Evolutionary conservation across 1,140 invertebrate genomes (phyloP).

Genomic region (Pseudomyrmex pallidus): DNA sequence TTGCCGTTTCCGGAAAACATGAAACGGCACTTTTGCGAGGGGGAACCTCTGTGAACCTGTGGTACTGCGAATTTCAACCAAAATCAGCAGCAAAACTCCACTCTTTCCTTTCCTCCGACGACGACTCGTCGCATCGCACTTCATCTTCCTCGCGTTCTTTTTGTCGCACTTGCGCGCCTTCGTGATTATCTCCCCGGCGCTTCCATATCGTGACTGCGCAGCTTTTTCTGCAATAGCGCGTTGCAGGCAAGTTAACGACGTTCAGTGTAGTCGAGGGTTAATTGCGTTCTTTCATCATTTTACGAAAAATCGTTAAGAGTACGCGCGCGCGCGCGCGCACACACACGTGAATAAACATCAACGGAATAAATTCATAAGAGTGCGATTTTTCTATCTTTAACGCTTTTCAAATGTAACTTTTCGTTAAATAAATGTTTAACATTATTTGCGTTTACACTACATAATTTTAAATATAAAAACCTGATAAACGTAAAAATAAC

Average conservation of each 20-base stretch:
- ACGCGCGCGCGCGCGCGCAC: not conserved
- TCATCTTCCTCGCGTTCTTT: conserved; percentile 1
- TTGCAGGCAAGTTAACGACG: not conserved
- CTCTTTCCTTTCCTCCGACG: not conserved
- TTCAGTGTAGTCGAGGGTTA: not conserved
- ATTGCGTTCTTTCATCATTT: conserved; percentile 27
- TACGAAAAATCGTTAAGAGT: not conserved
- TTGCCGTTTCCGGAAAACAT: conserved; percentile 72
- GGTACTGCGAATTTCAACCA: conserved; percentile 9
- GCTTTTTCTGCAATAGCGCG: conserved; percentile 17
- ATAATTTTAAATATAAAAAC: too few species aligned
- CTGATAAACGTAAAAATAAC: too few species aligned
- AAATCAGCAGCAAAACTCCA: conserved; percentile 45
- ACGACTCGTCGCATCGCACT: conserved; percentile 34
- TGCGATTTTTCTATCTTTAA: not conserved
- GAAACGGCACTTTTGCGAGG: conserved; percentile 74
- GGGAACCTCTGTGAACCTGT: not conserved
- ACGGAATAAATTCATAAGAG: not conserved
- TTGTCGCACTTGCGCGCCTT: conserved; percentile 16
- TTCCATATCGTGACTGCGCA: conserved; percentile 6
- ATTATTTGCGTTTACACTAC: too few species aligned
- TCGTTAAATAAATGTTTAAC: not conserved
- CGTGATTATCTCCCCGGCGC: conserved; percentile 23
- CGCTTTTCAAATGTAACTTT: not conserved
- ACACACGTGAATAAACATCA: too few species aligned